phyloP scores from a whole-genome alignment of 2,888 invertebrate species.

The Neoitamus cyanurus region DNA sequence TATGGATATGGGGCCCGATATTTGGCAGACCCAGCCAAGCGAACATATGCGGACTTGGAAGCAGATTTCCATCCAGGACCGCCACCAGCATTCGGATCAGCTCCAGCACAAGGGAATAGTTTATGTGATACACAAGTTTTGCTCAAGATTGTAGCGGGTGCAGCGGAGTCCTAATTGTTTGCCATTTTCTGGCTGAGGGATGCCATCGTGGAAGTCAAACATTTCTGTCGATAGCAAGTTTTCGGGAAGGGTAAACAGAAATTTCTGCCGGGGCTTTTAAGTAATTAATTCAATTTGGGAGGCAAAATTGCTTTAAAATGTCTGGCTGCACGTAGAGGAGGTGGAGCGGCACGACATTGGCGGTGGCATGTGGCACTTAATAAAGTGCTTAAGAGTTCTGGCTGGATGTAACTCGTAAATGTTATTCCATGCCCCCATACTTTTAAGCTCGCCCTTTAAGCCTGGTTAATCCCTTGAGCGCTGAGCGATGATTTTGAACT shows the following conservation, averaged over 20 bases:
- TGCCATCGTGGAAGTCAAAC: not conserved
- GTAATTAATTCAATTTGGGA: not conserved
- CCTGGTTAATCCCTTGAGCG: not conserved
- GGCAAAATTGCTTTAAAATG: not conserved
- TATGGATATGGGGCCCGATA: not conserved
- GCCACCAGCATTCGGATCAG: not conserved
- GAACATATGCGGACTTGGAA: not conserved
- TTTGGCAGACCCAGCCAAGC: not conserved
- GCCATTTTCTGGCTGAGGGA: not conserved
- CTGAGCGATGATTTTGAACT: not conserved
- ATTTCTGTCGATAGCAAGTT: not conserved
- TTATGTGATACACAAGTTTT: conserved; percentile 1
- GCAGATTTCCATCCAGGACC: not conserved
- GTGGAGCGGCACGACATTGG: not conserved
- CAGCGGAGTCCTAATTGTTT: not conserved
- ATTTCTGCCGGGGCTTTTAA: not conserved
- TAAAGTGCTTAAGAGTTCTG: not conserved
- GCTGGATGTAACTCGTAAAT: not conserved
- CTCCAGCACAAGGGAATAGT: not conserved
- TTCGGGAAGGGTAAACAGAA: not conserved
- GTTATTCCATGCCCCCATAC: not conserved
- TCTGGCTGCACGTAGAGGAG: not conserved
- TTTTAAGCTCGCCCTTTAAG: not conserved
- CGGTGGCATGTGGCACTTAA: not conserved
- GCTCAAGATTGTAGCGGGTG: not conserved